Percentiles rank a stretch among this genome's conserved stretches.
Conservation (phyloP, 2,888 invertebrate species). For the Galeopsomyia nigrocyanea region DNA sequence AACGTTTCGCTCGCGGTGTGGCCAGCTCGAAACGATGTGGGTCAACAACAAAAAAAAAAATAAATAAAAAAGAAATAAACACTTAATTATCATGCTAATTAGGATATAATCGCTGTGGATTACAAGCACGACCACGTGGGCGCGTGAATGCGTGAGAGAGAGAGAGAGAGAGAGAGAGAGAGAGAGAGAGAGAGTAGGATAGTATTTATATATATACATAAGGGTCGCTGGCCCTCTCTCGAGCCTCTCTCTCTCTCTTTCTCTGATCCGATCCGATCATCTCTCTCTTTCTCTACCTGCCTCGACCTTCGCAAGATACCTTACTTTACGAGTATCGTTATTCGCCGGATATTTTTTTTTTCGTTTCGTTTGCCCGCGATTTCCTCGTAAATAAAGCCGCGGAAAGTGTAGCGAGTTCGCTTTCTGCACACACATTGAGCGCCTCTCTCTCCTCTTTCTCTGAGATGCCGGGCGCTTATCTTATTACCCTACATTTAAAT, state of each 20-base stretch:
- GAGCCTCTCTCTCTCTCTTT: conserved; percentile 23
- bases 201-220: too few species aligned
- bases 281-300: conserved; percentile 30
- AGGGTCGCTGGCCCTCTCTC: too few species aligned
- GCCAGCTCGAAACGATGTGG: too few species aligned
- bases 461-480: too few species aligned
- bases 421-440: too few species aligned
- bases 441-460: too few species aligned
- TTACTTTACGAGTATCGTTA: not conserved
- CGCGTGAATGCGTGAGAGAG: not conserved
- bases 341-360: conserved; percentile 7
- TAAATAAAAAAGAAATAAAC: conserved; percentile 19
- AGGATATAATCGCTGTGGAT: conserved; percentile 40
- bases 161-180: too few species aligned
- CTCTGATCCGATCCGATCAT: conserved; percentile 5
- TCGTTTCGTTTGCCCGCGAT: not conserved
- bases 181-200: too few species aligned
- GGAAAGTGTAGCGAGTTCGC: not conserved
- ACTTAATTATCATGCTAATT: conserved; percentile 58
- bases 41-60: not conserved
- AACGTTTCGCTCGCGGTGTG: too few species aligned
- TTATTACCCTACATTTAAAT: too few species aligned
- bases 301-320: conserved; percentile 28
- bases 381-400: not conserved
- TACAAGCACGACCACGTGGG: not conserved